These are phyloP conservation scores for Hylia prasina DNA, from an alignment of 2,113 vertebrate genomes.

Conservation along the genomic window DNA sequence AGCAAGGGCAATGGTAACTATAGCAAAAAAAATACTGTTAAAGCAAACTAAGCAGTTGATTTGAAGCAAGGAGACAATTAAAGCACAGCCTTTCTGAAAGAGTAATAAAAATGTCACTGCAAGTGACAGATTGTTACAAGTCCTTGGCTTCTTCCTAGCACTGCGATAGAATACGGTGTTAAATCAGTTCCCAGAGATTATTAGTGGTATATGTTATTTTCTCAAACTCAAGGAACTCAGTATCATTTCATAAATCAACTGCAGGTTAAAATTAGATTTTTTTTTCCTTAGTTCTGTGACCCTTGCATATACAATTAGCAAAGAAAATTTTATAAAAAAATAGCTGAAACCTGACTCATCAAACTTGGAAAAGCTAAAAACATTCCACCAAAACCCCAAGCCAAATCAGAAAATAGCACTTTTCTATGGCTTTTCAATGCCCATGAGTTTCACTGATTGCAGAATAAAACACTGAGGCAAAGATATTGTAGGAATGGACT, in stretches of 20 bases:
- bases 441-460: neutral
- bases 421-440: neutral
- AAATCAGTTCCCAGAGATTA: slow-evolving; percentile 60
- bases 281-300: neutral
- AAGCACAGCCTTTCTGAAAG: slow-evolving; percentile 54
- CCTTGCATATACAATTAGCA: neutral
- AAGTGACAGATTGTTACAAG: slow-evolving; percentile 56
- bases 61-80: slow-evolving; percentile 62
- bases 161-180: slow-evolving; percentile 22
- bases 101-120: slow-evolving; percentile 64
- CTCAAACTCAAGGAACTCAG: slow-evolving; percentile 15
- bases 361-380: neutral
- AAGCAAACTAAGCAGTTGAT: slow-evolving; percentile 40
- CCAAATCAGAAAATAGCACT: neutral
- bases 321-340: neutral
- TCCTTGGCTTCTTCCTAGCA: slow-evolving; percentile 58
- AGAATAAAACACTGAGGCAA: neutral
- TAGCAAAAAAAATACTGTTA: neutral
- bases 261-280: slow-evolving; percentile 5
- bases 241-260: slow-evolving; percentile 44
- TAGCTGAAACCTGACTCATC: neutral
- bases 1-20: neutral
- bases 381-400: neutral
- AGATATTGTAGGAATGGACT: neutral
- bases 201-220: slow-evolving; percentile 49